These are phyloP conservation scores for Myrmecobius fasciatus DNA, from an alignment of 2,113 vertebrate genomes.

Conservation along the genomic window DNA sequence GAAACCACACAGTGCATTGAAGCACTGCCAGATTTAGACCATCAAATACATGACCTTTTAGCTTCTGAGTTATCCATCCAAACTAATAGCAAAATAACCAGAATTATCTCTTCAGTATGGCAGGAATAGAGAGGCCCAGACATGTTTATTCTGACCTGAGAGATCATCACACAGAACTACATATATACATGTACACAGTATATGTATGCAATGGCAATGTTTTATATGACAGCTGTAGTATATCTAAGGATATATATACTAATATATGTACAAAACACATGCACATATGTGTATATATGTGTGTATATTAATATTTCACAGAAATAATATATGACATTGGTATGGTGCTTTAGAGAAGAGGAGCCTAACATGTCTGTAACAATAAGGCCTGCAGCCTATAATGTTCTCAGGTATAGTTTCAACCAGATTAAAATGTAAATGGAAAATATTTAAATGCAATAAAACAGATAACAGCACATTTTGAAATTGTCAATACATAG, in stretches of 20 bases:
- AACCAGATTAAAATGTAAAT: background rate
- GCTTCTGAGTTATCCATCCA: constrained; percentile 2
- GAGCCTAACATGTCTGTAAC: background rate
- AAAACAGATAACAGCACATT: background rate
- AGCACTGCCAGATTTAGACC: background rate
- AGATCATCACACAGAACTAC: too few relatives aligned
- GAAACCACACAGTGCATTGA: background rate
- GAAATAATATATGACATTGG: background rate
- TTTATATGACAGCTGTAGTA: background rate
- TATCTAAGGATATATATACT: background rate
- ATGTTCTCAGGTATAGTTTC: background rate
- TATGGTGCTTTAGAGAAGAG: background rate
- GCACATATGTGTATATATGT: background rate
- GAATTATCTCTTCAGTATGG: constrained; percentile 1
- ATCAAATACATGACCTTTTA: background rate
- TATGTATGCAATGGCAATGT: background rate
- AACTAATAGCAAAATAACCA: background rate
- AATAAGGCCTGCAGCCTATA: background rate
- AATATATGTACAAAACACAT: background rate
- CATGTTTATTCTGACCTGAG: constrained; percentile 2
- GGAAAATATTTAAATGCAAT: background rate
- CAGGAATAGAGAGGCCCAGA: background rate
- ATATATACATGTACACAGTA: too few relatives aligned
- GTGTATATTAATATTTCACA: background rate
- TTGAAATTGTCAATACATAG: background rate